Conservation (phyloP, 2,797 vertebrate genomes). For the Pogonophryne albipinna region DNA sequence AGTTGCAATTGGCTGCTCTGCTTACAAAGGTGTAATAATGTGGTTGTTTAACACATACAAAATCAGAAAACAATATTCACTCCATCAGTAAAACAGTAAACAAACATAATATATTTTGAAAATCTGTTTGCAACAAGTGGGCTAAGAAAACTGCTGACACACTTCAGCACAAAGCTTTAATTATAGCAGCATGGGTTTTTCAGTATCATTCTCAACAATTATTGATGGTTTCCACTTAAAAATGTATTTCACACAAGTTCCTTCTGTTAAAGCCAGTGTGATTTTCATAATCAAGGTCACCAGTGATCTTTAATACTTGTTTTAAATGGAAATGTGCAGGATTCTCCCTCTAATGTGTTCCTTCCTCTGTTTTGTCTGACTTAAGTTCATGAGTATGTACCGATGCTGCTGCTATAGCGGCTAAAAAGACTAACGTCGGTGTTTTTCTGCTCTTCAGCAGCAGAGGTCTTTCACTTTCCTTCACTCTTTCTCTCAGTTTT, state of each 20-base stretch:
- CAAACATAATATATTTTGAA: no score
- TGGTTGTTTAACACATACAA: background rate
- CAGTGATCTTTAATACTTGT: slow-evolving; percentile 2
- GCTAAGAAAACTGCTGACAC: background rate
- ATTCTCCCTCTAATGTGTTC: slow-evolving; percentile 14
- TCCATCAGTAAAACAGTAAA: background rate
- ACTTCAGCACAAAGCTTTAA: background rate
- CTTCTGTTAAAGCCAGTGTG: background rate
- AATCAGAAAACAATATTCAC: background rate
- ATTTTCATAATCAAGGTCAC: background rate
- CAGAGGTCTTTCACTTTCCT: slow-evolving; percentile 70
- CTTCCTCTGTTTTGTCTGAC: slow-evolving; percentile 14
- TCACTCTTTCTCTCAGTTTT: slow-evolving; percentile 66
- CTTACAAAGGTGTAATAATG: background rate
- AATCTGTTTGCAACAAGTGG: background rate
- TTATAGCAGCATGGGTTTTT: background rate
- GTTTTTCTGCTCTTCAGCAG: slow-evolving; percentile 71
- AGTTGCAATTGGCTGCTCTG: background rate
- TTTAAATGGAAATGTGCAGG: background rate
- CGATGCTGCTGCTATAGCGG: slow-evolving; percentile 31
- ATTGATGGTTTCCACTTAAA: background rate
- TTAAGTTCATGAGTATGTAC: background rate
- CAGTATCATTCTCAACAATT: background rate
- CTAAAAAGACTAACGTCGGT: slow-evolving; percentile 40
- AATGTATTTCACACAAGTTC: background rate